Evolutionary conservation across 2,113 vertebrate species (phyloP).

Genomic region (Varanus komodoensis): DNA sequence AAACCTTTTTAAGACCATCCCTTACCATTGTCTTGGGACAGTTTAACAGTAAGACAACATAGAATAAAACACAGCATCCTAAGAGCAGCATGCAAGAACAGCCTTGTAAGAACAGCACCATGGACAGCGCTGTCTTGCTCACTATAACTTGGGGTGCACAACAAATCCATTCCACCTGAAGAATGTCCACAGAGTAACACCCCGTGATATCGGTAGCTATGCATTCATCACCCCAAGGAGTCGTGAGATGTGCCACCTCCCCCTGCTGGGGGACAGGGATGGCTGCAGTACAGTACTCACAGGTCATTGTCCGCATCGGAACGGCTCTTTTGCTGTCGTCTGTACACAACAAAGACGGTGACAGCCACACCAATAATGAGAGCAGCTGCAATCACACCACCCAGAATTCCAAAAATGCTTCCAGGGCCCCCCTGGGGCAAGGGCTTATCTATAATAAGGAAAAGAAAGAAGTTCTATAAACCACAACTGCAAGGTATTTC

Average conservation of each 20-base stretch:
- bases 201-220: rapidly evolving
- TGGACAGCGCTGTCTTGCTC: background rate
- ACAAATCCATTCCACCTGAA: no score
- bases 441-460: conserved; percentile 87
- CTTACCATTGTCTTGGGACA: no score
- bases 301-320: conserved; percentile 79
- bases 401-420: conserved; percentile 84
- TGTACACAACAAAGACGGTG: conserved; percentile 85
- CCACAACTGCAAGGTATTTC: background rate
- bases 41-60: no score
- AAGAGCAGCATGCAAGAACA: no score
- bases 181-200: background rate
- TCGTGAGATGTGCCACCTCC: background rate
- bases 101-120: background rate
- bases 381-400: conserved; percentile 80
- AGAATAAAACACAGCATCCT: no score
- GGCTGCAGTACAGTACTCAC: conserved; percentile 79
- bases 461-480: conserved; percentile 6
- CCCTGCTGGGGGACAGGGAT: rapidly evolving
- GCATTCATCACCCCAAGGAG: background rate
- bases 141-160: background rate
- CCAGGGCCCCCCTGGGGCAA: conserved; percentile 82
- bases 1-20: no score
- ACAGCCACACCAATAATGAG: conserved; percentile 82
- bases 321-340: conserved; percentile 82